Percentiles rank a stretch among this genome's conserved stretches.
phyloP scores from a whole-genome alignment of 1,140 invertebrate genomes.

The Cardiocondyla obscurior region DNA sequence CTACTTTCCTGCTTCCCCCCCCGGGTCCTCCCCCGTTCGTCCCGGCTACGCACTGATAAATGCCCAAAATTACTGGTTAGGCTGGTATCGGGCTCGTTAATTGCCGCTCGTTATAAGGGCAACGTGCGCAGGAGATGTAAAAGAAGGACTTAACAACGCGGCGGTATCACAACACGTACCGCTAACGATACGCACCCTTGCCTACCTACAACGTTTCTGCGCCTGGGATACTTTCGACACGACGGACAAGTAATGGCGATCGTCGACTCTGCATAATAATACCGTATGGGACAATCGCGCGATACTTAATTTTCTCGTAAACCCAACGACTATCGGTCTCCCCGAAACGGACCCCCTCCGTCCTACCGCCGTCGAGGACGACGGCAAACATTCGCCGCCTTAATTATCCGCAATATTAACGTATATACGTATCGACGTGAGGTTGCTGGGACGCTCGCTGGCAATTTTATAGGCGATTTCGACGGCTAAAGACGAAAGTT shows the following conservation, averaged over 20 bases:
- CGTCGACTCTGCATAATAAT: conserved; percentile 30
- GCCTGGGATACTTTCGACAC: conserved; percentile 10
- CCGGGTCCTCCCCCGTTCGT: no score
- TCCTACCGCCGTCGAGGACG: conserved; percentile 2
- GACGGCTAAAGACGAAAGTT: not conserved
- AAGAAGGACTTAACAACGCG: conserved; percentile 18
- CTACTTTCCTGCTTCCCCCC: not conserved
- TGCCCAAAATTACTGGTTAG: conserved; percentile 68
- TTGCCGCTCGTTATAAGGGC: conserved; percentile 71
- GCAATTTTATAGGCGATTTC: conserved; percentile 52
- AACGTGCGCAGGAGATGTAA: conserved; percentile 30
- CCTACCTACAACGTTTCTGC: not conserved
- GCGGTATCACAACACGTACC: conserved; percentile 7
- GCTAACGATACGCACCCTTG: conserved; percentile 21
- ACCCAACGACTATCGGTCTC: not conserved
- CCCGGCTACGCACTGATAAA: conserved; percentile 57
- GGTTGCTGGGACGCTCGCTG: not conserved
- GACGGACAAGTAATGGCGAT: conserved; percentile 22
- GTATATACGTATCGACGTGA: not conserved
- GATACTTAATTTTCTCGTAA: conserved; percentile 35
- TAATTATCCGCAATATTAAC: conserved; percentile 50
- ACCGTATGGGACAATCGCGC: conserved; percentile 9
- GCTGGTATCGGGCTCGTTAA: conserved; percentile 69
- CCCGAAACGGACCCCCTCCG: not conserved
- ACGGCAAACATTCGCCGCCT: conserved; percentile 34